These are phyloP conservation scores for Zosterops borbonicus DNA, from an alignment of 2,113 vertebrate species.

Conservation along the genomic window DNA sequence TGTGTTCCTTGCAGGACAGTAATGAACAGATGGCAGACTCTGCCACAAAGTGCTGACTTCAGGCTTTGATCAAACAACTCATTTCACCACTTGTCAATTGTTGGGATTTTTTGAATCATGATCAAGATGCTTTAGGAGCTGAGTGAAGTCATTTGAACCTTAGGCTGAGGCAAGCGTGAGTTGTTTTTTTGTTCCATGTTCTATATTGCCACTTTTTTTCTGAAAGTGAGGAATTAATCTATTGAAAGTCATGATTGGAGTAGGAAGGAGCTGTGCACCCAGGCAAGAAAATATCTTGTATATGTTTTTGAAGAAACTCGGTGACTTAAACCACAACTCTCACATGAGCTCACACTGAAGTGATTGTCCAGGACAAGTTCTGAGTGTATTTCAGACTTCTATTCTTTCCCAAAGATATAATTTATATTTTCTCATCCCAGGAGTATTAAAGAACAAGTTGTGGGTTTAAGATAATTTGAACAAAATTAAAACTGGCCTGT, in stretches of 20 bases:
- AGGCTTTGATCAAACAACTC: neutral
- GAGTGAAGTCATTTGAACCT: neutral
- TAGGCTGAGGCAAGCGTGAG: neutral
- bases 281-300: neutral
- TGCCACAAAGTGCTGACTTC: neutral
- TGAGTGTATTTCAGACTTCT: neutral
- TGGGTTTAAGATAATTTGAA: neutral
- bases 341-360: rapidly evolving
- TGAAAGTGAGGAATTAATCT: neutral
- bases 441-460: neutral
- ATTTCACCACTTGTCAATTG: neutral
- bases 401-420: neutral
- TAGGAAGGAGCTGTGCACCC: neutral
- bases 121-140: neutral
- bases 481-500: neutral
- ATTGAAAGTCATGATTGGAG: neutral
- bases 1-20: neutral
- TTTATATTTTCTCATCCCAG: neutral
- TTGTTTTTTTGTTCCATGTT: neutral
- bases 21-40: neutral
- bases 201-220: neutral
- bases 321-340: neutral
- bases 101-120: neutral
- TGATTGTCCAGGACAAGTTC: neutral
- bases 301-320: neutral